phyloP scores from a whole-genome alignment of 2,888 invertebrate genomes.

The Eupithecia vulgata region DNA sequence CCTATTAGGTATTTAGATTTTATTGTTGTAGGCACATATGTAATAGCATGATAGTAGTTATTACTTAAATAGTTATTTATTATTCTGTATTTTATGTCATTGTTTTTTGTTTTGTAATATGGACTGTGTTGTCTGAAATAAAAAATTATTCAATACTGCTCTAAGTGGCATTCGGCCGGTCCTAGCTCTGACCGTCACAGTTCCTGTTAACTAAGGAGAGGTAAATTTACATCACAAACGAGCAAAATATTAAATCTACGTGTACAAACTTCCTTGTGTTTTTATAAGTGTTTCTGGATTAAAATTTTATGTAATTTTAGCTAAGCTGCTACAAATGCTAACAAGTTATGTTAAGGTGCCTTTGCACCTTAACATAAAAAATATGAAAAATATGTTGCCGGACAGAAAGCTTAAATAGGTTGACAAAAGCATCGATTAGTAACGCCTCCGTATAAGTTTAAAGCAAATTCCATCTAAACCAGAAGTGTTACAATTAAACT shows the following conservation, averaged over 20 bases:
- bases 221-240: slow-evolving; percentile 75
- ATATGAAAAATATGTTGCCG: too few relatives aligned
- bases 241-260: slow-evolving; percentile 62
- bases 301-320: slow-evolving; percentile 22
- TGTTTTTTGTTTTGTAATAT: too few relatives aligned
- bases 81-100: too few relatives aligned
- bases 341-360: background rate
- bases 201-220: slow-evolving; percentile 64
- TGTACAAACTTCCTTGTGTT: slow-evolving; percentile 54
- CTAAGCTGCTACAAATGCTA: background rate
- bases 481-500: background rate
- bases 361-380: too few relatives aligned
- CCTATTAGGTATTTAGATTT: too few relatives aligned
- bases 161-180: slow-evolving; percentile 50
- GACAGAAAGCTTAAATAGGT: too few relatives aligned
- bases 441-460: background rate
- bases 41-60: too few relatives aligned
- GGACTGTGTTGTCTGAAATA: too few relatives aligned
- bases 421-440: background rate
- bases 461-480: background rate
- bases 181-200: slow-evolving; percentile 53
- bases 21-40: too few relatives aligned
- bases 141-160: too few relatives aligned
- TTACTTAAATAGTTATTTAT: too few relatives aligned
- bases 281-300: slow-evolving; percentile 48